Evolutionary conservation across 2,888 invertebrate species (phyloP).

Genomic region (Lacanobia oleracea): DNA sequence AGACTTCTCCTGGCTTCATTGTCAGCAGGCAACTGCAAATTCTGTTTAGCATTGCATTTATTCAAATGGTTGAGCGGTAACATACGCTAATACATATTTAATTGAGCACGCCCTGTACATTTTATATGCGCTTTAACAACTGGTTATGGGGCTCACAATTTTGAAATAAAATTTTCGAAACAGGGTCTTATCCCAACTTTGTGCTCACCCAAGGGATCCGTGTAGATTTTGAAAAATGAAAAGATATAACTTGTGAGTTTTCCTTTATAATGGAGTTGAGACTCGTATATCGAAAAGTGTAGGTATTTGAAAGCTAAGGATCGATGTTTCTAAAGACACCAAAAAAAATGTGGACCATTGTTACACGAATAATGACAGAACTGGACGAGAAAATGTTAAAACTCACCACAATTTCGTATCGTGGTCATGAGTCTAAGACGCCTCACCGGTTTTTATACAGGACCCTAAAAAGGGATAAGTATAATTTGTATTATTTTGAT

Average conservation of each 20-base stretch:
- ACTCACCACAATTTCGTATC: conserved; percentile 18
- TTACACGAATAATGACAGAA: too few relatives aligned
- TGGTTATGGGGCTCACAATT: conserved; percentile 70
- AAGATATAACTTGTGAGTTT: neutral
- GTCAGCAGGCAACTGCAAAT: conserved; percentile 69
- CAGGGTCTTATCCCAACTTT: conserved; percentile 7
- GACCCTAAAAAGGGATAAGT: conserved; percentile 73
- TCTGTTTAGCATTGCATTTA: conserved; percentile 79
- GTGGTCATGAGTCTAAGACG: conserved; percentile 12
- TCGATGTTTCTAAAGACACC: neutral
- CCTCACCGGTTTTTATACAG: conserved; percentile 41
- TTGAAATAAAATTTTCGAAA: conserved; percentile 62
- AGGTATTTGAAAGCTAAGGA: neutral
- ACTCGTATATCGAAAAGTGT: neutral
- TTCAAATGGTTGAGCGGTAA: conserved; percentile 77
- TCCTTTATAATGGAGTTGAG: neutral
- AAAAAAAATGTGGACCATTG: neutral
- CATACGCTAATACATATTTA: conserved; percentile 87
- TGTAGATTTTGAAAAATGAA: conserved; percentile 16
- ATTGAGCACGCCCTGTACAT: conserved; percentile 82
- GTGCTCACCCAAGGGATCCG: neutral
- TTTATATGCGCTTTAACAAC: conserved; percentile 76
- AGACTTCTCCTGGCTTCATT: conserved; percentile 67
- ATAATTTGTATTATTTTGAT: conserved; percentile 88
- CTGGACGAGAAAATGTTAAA: neutral